Evolutionary conservation across 1,140 invertebrate genomes (phyloP), one percentile per base, ranked within the genome.

Genomic region (Aphaenogaster ashmeadi): DNA sequence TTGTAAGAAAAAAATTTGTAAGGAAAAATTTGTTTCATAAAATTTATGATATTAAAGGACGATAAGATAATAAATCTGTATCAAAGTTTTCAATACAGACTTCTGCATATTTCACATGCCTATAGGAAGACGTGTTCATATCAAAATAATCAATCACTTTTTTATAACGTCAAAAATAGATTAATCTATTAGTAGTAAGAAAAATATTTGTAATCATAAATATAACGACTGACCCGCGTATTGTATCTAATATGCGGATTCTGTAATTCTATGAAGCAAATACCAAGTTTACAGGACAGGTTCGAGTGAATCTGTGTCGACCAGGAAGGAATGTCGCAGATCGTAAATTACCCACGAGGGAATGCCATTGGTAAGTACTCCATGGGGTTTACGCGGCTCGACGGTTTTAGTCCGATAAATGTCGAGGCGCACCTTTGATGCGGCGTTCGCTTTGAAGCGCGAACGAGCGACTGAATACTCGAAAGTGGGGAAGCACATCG

Each of bases 351-450:
- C 50, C 69, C 69, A 74, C 80, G 69, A 60, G 87, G 50, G 66
- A 87, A 78, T 84, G 75, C 50, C 71, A 56, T 69, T 36, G 67
- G 58, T n/a, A n/a, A n/a, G n/a, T 69, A 67, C 83, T 64, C 36
- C 21, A 62, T 66, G 52, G 36, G 67, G 88, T 88, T 86, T 88
- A 84, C 89, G 72, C 67, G 71, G 56, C 52, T 64, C 86, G 71
- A 75, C 74, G 78, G 64, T 89, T 89, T 84, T 87, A 77, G 56
- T 44, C 64, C 74, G 83, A 87, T 90, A 91, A 91, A 90, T 80
- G 81, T 85, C 44, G 85, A 60, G 54, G 66, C 41, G 18, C 79
- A 88, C 87, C 87, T 92, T 88, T 84, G 87, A 89, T 92, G 87
- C 89, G 88, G 44, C 84, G 80, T 83, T 86, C 54, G 78, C 88